A percentile compares a stretch with the other conserved stretches of the same genome.
Conservation (phyloP, 2,113 vertebrate species). For the Hyla sarda region DNA sequence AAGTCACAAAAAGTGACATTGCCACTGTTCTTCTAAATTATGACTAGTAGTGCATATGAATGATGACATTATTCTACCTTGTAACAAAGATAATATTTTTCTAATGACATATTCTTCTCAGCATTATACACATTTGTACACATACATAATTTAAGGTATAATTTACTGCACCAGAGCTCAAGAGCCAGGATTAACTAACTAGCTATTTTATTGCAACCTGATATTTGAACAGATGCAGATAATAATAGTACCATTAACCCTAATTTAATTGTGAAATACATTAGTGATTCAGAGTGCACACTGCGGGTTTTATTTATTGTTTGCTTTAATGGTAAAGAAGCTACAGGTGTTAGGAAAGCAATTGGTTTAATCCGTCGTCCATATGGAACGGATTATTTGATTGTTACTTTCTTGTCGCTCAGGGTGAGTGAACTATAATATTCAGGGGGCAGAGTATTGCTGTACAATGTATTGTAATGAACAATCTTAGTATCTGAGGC, state of each 20-base stretch:
- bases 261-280: conserved; percentile 54
- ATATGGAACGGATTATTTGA: conserved; percentile 60
- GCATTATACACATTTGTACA: background rate
- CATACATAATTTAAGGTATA: conserved; percentile 2
- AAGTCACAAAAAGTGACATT: too few relatives aligned
- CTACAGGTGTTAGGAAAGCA: conserved; percentile 56
- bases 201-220: conserved; percentile 43
- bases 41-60: background rate
- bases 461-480: conserved; percentile 31
- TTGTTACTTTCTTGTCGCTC: conserved; percentile 33
- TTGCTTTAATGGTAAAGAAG: conserved; percentile 47
- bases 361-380: conserved; percentile 51
- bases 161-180: conserved; percentile 1
- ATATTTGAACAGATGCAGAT: conserved; percentile 58
- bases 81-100: background rate
- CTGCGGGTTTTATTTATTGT: conserved; percentile 55
- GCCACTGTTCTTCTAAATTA: too few relatives aligned
- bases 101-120: background rate
- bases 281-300: conserved; percentile 40
- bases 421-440: background rate
- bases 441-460: background rate
- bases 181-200: conserved; percentile 10
- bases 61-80: background rate
- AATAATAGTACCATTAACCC: conserved; percentile 44
- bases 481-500: background rate